Evolutionary conservation across 2,888 invertebrate genomes (phyloP).

Genomic region (Reticulitermes lucifugus): DNA sequence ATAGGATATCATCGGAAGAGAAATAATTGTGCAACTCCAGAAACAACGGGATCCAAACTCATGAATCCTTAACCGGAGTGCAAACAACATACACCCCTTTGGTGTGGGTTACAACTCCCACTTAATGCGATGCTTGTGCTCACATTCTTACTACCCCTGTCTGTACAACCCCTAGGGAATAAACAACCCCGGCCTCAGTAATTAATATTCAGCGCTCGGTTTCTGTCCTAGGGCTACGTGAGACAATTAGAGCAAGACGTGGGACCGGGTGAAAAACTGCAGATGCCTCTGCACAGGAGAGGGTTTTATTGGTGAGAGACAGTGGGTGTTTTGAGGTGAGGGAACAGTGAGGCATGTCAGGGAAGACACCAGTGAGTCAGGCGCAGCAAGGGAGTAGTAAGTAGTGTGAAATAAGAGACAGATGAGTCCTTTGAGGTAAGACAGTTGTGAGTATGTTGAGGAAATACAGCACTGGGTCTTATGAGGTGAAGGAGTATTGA

Average conservation of each 20-base stretch:
- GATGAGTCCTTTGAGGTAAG: too few relatives aligned
- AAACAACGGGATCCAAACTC: not conserved
- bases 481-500: too few relatives aligned
- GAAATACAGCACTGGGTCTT: too few relatives aligned
- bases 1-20: too few relatives aligned
- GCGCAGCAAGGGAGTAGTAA: too few relatives aligned
- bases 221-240: conserved; percentile 19
- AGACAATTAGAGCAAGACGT: conserved; percentile 40
- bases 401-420: too few relatives aligned
- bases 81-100: not conserved
- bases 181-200: conserved; percentile 1
- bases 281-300: not conserved
- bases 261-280: not conserved
- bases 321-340: too few relatives aligned
- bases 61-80: not conserved
- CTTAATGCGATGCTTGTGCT: not conserved
- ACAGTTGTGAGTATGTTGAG: too few relatives aligned
- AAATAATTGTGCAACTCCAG: not conserved
- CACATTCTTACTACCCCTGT: not conserved
- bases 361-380: too few relatives aligned
- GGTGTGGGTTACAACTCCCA: not conserved
- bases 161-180: conserved; percentile 6
- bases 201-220: conserved; percentile 36
- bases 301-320: not conserved
- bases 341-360: too few relatives aligned